Evolutionary conservation across 2,888 invertebrate genomes (phyloP).

Genomic region (Tipula confusa): DNA sequence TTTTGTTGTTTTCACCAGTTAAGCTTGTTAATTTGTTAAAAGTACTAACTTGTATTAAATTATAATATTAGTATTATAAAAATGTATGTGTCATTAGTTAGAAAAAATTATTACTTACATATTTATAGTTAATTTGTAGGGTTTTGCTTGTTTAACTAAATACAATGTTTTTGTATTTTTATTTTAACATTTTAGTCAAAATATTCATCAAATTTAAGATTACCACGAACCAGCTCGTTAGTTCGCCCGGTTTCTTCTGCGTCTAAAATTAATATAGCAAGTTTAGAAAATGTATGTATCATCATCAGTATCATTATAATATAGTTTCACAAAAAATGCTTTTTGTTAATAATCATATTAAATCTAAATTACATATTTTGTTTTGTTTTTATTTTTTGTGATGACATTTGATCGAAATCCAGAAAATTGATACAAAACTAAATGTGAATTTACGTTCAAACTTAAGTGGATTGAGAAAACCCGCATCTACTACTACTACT

Average conservation of each 20-base stretch:
- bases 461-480: conserved; percentile 16
- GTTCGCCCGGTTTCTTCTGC: not conserved
- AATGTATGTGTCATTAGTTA: no score
- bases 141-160: not conserved
- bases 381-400: not conserved
- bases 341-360: not conserved
- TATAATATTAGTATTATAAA: no score
- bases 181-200: not conserved
- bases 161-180: not conserved
- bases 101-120: no score
- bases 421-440: not conserved
- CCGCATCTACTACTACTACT: not conserved
- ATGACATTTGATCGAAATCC: not conserved
- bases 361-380: not conserved
- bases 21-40: no score
- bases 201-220: not conserved
- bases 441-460: conserved; percentile 21
- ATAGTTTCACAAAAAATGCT: not conserved
- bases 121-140: not conserved
- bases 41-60: no score
- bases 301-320: not conserved
- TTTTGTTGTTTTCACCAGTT: no score
- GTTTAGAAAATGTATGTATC: conserved; percentile 21
- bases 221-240: conserved; percentile 3
- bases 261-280: not conserved